These are phyloP conservation scores for Rattus rattus DNA, from an alignment of 2,113 vertebrate species.

Conservation along the genomic window DNA sequence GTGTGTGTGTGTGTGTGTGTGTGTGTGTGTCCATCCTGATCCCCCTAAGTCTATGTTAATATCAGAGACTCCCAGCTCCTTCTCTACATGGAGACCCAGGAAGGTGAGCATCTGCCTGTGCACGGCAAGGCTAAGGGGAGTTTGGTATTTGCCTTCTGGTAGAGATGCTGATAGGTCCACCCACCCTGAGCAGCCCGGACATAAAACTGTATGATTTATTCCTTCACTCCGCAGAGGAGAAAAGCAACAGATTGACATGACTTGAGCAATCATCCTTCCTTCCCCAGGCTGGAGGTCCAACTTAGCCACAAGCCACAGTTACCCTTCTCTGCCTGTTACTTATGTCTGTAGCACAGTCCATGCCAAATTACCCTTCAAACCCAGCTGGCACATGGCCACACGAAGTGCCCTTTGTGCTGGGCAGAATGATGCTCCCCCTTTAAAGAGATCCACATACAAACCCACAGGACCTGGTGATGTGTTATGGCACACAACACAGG, in stretches of 20 bases:
- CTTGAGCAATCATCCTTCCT: not conserved
- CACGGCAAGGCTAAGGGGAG: not conserved
- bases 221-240: not conserved
- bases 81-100: not conserved
- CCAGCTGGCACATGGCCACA: not conserved
- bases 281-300: not conserved
- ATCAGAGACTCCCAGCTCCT: not conserved
- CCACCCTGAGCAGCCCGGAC: not conserved
- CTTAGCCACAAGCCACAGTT: not conserved
- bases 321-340: not conserved
- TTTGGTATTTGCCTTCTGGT: not conserved
- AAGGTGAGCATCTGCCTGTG: not conserved
- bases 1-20: not conserved
- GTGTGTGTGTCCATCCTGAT: no score
- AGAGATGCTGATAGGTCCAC: not conserved
- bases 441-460: rapidly evolving
- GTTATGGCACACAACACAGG: no score
- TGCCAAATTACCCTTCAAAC: not conserved
- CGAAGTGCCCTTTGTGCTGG: not conserved
- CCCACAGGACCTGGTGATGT: not conserved
- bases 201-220: not conserved
- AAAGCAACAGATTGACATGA: not conserved
- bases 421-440: rapidly evolving
- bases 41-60: not conserved
- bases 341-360: not conserved